Percentiles rank a stretch among this genome's conserved stretches.
These are phyloP conservation scores for Parthenolecanium corni DNA, from an alignment of 2,888 invertebrate genomes.

Conservation along the genomic window DNA sequence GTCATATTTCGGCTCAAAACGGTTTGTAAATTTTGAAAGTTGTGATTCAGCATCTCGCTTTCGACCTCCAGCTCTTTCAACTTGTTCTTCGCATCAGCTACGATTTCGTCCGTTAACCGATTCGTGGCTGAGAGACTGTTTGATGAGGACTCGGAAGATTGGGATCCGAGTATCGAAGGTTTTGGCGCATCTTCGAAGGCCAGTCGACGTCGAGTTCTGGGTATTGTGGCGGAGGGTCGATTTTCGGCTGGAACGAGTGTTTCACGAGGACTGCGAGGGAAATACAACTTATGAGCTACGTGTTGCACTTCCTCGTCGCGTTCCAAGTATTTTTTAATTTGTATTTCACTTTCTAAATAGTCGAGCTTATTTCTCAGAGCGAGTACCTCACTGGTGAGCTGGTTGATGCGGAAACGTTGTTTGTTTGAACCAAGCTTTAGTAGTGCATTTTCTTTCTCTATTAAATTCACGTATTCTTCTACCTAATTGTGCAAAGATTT, in stretches of 20 bases:
- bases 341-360: slow-evolving; percentile 16
- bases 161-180: too few relatives aligned
- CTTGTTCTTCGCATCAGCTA: slow-evolving; percentile 20
- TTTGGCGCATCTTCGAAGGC: too few relatives aligned
- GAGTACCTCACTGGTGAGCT: slow-evolving; percentile 4
- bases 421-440: slow-evolving; percentile 13
- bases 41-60: slow-evolving; percentile 19
- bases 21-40: slow-evolving; percentile 18
- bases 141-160: slow-evolving; percentile 1
- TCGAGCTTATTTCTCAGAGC: slow-evolving; percentile 11
- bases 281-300: slow-evolving; percentile 8
- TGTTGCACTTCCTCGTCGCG: not conserved
- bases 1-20: slow-evolving; percentile 14
- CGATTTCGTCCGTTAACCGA: slow-evolving; percentile 22
- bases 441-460: slow-evolving; percentile 14
- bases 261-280: not conserved
- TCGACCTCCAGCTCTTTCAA: slow-evolving; percentile 14
- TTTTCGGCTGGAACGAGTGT: too few relatives aligned
- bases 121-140: not conserved
- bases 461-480: slow-evolving; percentile 21
- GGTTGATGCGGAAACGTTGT: slow-evolving; percentile 7
- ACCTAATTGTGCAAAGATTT: not conserved
- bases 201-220: too few relatives aligned
- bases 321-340: slow-evolving; percentile 2
- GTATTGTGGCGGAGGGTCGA: too few relatives aligned